Evolutionary conservation across 2,113 vertebrate genomes (phyloP), one percentile per base, ranked within the genome.

Genomic region (Hippocampus guttulatus): DNA sequence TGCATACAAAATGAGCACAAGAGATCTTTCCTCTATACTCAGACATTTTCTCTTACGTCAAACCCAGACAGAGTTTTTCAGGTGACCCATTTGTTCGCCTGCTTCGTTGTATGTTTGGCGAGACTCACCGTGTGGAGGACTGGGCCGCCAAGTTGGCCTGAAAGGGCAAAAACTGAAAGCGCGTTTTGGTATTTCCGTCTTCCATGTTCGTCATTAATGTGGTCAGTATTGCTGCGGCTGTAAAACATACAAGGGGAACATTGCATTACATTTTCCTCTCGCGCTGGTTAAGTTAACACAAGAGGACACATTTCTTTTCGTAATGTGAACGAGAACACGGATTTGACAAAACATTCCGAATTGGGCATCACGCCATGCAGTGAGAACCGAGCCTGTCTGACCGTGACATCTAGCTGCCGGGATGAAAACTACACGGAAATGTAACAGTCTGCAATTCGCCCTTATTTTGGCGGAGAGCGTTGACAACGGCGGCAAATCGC

Each of bases 1-100:
- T 69, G 83, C 78, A 86, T 88, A 76, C 64, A 69, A 30, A 82
- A 75, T 52, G 58, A 40, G 69, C 30, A 71, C 20, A 18, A 18
- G 27, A 61, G 58, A 16, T 5, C 15, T 79, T 40, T 81, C 51
- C 8, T 52, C 64, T 38, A 6, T 38, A 38, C 33, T 38, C 5
- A 38, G 33, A 3, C 51, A 68, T 64, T 58, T 25, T 43, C 16
- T 52, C 33, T 38, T 3, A 61, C 2, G 27, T 61, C 4, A 58
- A 61, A 16, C 2, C 10, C 5, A 33, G 58, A 16, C 15, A 33
- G 15, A 16, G 27, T 14, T 12, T 58, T 9, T 23, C 14, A 27
- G n/a, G 11, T 58, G 55, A 58, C 23, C 27, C 23, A 25, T 25
- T 23, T 55, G 23, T 58, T 27, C 2, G 11, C 55, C 55, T 25